Percentiles rank a stretch among this genome's conserved stretches.
These are phyloP conservation scores for Acleris laterana DNA, from an alignment of 2,888 invertebrate genomes.

Conservation along the genomic window DNA sequence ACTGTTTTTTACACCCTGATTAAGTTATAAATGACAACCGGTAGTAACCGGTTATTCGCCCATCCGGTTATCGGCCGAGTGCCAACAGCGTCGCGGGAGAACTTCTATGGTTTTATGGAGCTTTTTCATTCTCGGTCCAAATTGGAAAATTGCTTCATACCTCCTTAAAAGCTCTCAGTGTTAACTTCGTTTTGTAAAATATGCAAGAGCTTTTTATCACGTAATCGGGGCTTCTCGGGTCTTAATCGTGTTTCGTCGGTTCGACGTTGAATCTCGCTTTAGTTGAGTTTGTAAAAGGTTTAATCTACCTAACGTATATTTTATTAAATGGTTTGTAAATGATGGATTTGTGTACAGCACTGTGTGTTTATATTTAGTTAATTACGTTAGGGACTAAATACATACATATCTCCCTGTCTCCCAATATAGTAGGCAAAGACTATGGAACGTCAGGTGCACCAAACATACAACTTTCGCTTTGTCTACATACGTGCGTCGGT, in stretches of 20 bases:
- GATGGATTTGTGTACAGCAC: no score
- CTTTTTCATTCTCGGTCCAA: constrained; percentile 12
- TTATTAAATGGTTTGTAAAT: no score
- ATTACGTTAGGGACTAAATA: no score
- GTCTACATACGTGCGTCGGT: no score
- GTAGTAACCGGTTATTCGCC: constrained; percentile 41
- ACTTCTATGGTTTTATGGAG: constrained; percentile 12
- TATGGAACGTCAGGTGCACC: no score
- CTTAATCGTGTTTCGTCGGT: constrained; percentile 1
- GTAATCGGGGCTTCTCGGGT: not conserved
- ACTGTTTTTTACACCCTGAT: no score
- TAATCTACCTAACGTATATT: no score
- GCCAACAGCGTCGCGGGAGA: constrained; percentile 46
- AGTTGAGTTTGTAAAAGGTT: no score
- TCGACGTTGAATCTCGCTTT: not conserved
- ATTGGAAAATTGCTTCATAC: constrained; percentile 17
- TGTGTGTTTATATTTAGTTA: no score
- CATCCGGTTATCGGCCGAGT: constrained; percentile 50
- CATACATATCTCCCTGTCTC: no score
- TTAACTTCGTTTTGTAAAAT: constrained; percentile 16
- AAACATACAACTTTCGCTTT: no score
- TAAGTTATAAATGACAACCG: constrained; percentile 13
- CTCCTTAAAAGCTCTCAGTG: constrained; percentile 6
- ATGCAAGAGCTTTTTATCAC: constrained; percentile 15
- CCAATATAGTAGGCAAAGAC: no score